Base-by-base conservation (phyloP, 2,797 vertebrate genomes). In the Xenops minutus region DNA sequence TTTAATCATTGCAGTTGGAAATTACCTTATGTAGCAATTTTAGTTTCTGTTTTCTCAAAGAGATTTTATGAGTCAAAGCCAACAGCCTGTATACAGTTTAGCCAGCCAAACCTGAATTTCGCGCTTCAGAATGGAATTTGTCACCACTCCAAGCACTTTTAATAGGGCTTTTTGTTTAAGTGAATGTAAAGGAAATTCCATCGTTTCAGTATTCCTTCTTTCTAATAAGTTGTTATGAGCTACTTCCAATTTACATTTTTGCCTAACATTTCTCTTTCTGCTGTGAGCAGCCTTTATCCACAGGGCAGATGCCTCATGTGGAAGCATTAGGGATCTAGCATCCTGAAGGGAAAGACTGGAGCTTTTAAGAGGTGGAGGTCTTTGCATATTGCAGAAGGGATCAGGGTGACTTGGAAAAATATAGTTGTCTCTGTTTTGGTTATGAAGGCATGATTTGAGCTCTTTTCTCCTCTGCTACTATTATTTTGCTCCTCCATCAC, bases 101-200 rank as follows among this genome's bases (percentile, higher is more conserved):
- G 83, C 92, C 73, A 91, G 92, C 75, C 88, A 92, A 94, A 96
- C 94, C 84, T 92, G 90, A 92, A 68, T 93, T 92, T 80, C 71
- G 32, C 0, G 4, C 63, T 69, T 3, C 8, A 89, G 80, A 87
- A 56, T 71, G 64, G 74, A 56, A 82, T 94, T 96, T 89, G 86
- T 89, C 52, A 85, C 59, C 54, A 63, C 64, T 92, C 88, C 67
- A 79, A 91, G 84, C 56, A 36, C 7, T 89, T 49, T 82, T 91
- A 89, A 92, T 95, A 69, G 74, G 55, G 15, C 32, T 92, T 95
- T 92, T 94, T 92, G 43, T 86, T 93, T 67, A 93, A 89, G 52
- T 85, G 87, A 86, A 87, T 85, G 43, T 43, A 63, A 91, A 83
- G 61, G 75, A 79, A 94, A 91, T 83, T 16, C 58, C 34, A 63